Base-by-base conservation (phyloP, 2,888 invertebrate species). In the Hyppa rectilinea region DNA sequence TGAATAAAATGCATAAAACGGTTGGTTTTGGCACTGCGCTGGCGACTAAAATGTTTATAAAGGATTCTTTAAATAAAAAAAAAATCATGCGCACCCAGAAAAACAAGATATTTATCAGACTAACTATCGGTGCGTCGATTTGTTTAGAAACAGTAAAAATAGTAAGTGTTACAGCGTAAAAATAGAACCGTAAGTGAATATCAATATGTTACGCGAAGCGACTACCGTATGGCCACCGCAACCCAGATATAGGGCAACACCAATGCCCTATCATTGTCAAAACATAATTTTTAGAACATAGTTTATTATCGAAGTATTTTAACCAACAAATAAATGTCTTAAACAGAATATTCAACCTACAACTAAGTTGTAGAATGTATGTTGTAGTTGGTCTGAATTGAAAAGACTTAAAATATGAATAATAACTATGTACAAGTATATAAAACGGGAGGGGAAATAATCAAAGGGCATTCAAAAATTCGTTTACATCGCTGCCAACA, bases 161-260 rank as follows among this genome's bases (percentile, higher is more conserved):
- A n/a, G n/a, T n/a, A n/a, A n/a, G n/a, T n/a, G n/a, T 4, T 20
- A 23, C 23, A 38, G 7, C 10, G 29, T 55, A 36, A 55, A 53
- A 52, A 52, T 61, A 56, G 20, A n/a, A n/a, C n/a, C n/a, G n/a
- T 17, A 5, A 12, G 17, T 36, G 23, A 29, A 31, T 43, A 40
- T 67, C n/a, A 75, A 75, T 75, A 75, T 36, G 43, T 50, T 38
- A 53, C 9, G 17, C 31, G 1, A 43, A 50, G 3, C 14, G 23
- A 29, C 26, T 20, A 20, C 14, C 29, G 14, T 45, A 38, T 47
- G 40, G n/a, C 40, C 40, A 34, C 29, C 0, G 23, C 10, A 71
- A 38, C 65, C 52, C 6, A 47, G 45, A 40, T 47, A 34, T 9
- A 14, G 14, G 3, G 20, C 23, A 47, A 55, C 29, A 55, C 29